Percentiles rank a stretch among this genome's conserved stretches.
Evolutionary conservation across 1,140 invertebrate genomes (phyloP).

Genomic region (Listronotus oregonensis): DNA sequence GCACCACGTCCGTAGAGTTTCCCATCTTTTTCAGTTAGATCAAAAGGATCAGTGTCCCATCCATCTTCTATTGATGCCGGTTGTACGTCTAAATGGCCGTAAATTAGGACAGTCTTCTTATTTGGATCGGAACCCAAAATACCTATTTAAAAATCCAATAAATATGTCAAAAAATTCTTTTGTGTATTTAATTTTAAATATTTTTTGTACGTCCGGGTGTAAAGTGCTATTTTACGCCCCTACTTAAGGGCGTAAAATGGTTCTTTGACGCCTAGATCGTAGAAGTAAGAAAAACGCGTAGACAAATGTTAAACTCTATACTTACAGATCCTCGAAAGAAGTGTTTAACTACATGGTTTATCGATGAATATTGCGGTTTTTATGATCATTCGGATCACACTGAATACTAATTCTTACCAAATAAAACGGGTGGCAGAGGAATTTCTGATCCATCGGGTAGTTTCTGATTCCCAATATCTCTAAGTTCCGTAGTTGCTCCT

Average conservation of each 20-base stretch:
- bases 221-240: no score
- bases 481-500: conserved; percentile 76
- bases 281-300: no score
- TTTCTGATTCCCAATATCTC: conserved; percentile 81
- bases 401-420: conserved; percentile 62
- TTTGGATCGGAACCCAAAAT: conserved; percentile 79
- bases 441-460: conserved; percentile 75
- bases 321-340: no score
- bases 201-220: no score
- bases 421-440: conserved; percentile 84
- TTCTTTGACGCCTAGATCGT: no score
- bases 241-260: no score
- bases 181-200: no score
- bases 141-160: conserved; percentile 45
- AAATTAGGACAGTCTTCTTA: conserved; percentile 92
- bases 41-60: conserved; percentile 95
- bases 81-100: conserved; percentile 98
- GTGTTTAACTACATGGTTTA: no score
- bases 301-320: no score
- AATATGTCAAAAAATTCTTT: no score
- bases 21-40: conserved; percentile 83
- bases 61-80: conserved; percentile 91
- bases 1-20: conserved; percentile 87
- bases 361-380: no score
- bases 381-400: no score